phyloP scores from a whole-genome alignment of 2,888 invertebrate species.

The Sturmia bella region DNA sequence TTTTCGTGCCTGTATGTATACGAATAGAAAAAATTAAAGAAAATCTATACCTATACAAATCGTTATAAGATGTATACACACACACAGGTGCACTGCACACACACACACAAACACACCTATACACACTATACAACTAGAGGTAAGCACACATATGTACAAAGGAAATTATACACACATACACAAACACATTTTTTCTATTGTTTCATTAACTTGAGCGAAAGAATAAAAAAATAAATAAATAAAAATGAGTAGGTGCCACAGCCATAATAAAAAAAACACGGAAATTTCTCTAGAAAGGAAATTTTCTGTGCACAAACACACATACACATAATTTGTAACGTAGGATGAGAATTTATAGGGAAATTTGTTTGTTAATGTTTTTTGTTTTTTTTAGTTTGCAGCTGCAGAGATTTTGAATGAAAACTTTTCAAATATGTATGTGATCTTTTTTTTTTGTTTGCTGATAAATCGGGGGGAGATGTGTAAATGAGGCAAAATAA shows the following conservation, averaged over 20 bases:
- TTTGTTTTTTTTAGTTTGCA: neutral
- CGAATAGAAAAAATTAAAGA: neutral
- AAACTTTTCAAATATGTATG: conserved; percentile 26
- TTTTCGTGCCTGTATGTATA: too few relatives aligned
- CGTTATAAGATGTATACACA: neutral
- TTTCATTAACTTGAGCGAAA: neutral
- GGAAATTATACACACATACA: conserved; percentile 13
- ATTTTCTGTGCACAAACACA: conserved; percentile 14
- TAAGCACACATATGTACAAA: conserved; percentile 7
- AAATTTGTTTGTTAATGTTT: conserved; percentile 44
- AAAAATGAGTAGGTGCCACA: conserved; percentile 70
- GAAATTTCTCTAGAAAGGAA: conserved; percentile 35
- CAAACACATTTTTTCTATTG: neutral
- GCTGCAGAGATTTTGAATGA: conserved; percentile 44
- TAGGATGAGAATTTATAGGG: conserved; percentile 56
- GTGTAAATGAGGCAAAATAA: conserved; percentile 71
- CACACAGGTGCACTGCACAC: neutral
- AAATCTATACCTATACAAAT: conserved; percentile 23
- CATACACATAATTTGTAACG: conserved; percentile 9
- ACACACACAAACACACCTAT: conserved; percentile 16
- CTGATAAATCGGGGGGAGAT: conserved; percentile 27
- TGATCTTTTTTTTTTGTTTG: neutral
- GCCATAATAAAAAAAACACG: conserved; percentile 73
- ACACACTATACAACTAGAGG: neutral
- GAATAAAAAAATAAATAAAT: conserved; percentile 50